phyloP scores from a whole-genome alignment of 2,888 invertebrate genomes.

The Pegoplata infirma region DNA sequence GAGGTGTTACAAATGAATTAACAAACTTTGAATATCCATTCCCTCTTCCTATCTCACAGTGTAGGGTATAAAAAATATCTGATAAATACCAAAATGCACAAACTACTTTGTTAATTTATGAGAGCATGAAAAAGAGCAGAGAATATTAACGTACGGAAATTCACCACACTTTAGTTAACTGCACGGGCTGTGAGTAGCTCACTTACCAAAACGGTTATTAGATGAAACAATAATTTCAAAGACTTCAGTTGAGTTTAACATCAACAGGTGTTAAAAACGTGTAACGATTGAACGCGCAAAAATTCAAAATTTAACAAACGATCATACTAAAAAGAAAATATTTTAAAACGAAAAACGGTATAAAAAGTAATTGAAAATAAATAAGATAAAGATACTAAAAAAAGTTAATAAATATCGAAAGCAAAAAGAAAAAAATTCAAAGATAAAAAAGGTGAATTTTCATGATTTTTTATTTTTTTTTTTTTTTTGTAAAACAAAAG shows the following conservation, averaged over 20 bases:
- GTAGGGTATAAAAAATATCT: constrained; percentile 2
- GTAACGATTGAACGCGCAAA: constrained; percentile 60
- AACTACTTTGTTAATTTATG: not conserved
- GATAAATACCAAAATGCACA: not conserved
- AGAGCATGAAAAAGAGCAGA: constrained; percentile 9
- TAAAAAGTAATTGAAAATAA: constrained; percentile 41
- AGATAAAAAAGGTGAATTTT: constrained; percentile 30
- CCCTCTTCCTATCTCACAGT: too few species aligned
- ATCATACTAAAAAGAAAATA: constrained; percentile 36
- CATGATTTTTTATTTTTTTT: too few species aligned
- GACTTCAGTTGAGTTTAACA: constrained; percentile 69
- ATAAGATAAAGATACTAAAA: constrained; percentile 24
- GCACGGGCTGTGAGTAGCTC: constrained; percentile 15
- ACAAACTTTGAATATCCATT: too few species aligned
- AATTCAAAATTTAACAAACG: constrained; percentile 45
- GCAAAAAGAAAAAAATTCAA: not conserved
- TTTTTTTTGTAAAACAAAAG: not conserved
- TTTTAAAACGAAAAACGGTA: constrained; percentile 48
- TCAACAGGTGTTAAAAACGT: constrained; percentile 72
- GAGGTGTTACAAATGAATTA: too few species aligned
- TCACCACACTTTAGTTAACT: constrained; percentile 39
- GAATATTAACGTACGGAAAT: constrained; percentile 9
- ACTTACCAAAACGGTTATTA: constrained; percentile 64
- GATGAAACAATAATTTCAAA: constrained; percentile 60
- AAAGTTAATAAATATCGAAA: not conserved